These are phyloP conservation scores for Polylopha cassiicola DNA, from an alignment of 2,888 invertebrate genomes.

Conservation along the genomic window DNA sequence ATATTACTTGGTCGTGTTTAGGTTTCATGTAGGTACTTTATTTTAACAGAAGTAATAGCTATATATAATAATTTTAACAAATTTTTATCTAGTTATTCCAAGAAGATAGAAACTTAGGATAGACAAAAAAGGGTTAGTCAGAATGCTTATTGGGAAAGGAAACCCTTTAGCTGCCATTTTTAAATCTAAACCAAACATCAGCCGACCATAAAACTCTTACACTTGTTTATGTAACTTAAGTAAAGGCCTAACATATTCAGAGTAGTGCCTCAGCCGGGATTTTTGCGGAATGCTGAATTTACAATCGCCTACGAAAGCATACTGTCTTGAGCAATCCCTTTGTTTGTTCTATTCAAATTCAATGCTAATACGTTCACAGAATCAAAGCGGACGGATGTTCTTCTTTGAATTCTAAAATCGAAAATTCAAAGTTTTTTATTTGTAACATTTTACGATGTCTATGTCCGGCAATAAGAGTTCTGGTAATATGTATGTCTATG, in stretches of 20 bases:
- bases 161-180: neutral
- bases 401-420: slow-evolving; percentile 59
- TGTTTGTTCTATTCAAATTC: slow-evolving; percentile 77
- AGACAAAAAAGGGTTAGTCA: no score
- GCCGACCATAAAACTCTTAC: slow-evolving; percentile 14
- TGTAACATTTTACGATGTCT: no score
- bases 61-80: no score
- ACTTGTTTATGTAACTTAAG: slow-evolving; percentile 16
- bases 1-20: no score
- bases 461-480: no score
- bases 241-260: slow-evolving; percentile 22
- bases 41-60: no score
- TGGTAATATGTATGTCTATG: no score
- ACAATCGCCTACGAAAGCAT: slow-evolving; percentile 75
- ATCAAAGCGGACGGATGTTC: slow-evolving; percentile 70
- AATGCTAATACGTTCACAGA: slow-evolving; percentile 73
- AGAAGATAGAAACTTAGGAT: no score
- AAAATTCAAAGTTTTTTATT: slow-evolving; percentile 61
- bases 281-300: slow-evolving; percentile 73
- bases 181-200: slow-evolving; percentile 12
- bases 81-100: no score
- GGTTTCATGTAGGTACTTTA: no score
- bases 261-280: slow-evolving; percentile 41
- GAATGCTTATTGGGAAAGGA: no score
- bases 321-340: slow-evolving; percentile 73